A percentile compares a stretch with the other conserved stretches of the same genome.
Evolutionary conservation across 2,797 vertebrate species (phyloP).

Genomic region (Ataeniobius toweri): DNA sequence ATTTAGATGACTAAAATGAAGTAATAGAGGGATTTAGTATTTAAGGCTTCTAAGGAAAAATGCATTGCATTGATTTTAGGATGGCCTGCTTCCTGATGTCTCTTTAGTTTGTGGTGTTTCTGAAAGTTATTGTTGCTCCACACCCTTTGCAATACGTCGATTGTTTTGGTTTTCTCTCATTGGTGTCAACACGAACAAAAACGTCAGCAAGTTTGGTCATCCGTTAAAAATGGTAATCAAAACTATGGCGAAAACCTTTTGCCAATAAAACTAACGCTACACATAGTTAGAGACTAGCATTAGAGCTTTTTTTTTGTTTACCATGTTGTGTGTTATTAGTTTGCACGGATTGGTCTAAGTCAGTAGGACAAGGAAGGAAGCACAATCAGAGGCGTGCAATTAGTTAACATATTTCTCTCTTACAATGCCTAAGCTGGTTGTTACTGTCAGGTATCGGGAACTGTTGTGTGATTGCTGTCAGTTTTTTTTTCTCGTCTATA

Average conservation of each 20-base stretch:
- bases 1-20: too few relatives aligned
- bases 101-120: neutral
- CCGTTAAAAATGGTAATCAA: neutral
- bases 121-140: neutral
- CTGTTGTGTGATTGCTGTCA: neutral
- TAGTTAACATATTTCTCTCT: neutral
- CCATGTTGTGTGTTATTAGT: neutral
- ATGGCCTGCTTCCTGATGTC: neutral
- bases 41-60: neutral
- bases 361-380: neutral
- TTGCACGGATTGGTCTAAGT: too few relatives aligned
- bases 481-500: constrained; percentile 29
- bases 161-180: neutral
- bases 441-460: constrained; percentile 5
- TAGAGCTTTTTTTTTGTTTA: neutral
- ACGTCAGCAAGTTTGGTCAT: neutral
- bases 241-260: neutral
- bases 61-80: neutral
- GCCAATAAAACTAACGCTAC: neutral
- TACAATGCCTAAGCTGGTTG: neutral
- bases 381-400: neutral
- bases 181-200: neutral
- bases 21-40: too few relatives aligned
- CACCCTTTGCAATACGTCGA: neutral
- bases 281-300: neutral